A percentile compares a stretch with the other conserved stretches of the same genome.
These are phyloP conservation scores for Eonycteris spelaea DNA, from an alignment of 2,113 vertebrate genomes.

Conservation along the genomic window DNA sequence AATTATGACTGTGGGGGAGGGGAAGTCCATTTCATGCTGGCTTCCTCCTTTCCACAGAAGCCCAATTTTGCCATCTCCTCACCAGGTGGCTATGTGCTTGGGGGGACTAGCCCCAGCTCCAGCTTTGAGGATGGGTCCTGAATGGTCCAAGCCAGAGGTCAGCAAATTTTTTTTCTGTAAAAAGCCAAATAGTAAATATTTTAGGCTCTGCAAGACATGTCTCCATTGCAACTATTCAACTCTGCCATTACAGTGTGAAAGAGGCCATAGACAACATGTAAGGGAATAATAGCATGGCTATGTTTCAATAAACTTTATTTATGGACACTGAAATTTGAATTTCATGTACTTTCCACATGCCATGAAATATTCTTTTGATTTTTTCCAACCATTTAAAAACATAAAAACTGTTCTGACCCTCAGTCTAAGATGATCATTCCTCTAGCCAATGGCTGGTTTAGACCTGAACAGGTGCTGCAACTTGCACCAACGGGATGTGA, in stretches of 20 bases:
- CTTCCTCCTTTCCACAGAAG: neutral
- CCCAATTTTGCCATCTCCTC: fast-evolving
- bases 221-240: neutral
- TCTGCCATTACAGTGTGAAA: neutral
- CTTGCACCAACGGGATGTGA: neutral
- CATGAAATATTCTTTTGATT: neutral
- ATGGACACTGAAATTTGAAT: neutral
- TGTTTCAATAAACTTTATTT: neutral
- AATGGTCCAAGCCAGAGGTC: neutral
- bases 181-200: neutral
- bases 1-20: neutral
- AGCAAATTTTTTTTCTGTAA: neutral
- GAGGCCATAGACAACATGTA: too few species aligned
- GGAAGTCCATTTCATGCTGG: neutral
- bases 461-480: neutral
- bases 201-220: neutral
- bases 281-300: neutral
- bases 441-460: neutral
- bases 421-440: neutral
- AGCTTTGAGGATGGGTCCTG: neutral
- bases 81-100: neutral
- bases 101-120: neutral
- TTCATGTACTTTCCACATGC: neutral
- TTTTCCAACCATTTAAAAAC: neutral
- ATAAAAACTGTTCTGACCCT: neutral